Evolutionary conservation across 2,113 vertebrate genomes (phyloP).

Genomic region (Orcinus orca): DNA sequence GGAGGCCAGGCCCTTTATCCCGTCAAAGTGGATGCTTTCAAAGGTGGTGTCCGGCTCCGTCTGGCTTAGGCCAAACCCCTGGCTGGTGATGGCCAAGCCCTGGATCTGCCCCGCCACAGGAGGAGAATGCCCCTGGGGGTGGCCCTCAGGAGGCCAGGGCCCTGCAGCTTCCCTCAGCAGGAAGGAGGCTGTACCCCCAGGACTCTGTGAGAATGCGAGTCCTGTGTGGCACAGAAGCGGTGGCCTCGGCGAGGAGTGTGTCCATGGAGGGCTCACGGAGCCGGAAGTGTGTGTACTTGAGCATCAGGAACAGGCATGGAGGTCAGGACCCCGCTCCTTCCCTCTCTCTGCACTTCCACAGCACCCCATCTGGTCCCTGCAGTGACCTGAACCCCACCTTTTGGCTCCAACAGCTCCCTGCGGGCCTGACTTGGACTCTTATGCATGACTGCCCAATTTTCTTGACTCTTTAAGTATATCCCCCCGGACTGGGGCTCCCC

Average conservation of each 20-base stretch:
- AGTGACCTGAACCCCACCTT: neutral
- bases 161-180: neutral
- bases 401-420: slow-evolving; percentile 42
- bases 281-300: slow-evolving; percentile 72
- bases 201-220: slow-evolving; percentile 71
- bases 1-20: slow-evolving; percentile 61
- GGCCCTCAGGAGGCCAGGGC: neutral
- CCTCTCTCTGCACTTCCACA: too few species aligned
- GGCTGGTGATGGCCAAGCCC: slow-evolving; percentile 73
- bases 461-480: too few species aligned
- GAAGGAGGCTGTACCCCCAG: slow-evolving; percentile 37
- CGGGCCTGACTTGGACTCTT: neutral
- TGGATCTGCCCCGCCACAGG: slow-evolving; percentile 64
- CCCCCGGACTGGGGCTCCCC: neutral
- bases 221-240: slow-evolving; percentile 77
- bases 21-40: slow-evolving; percentile 48
- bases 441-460: neutral
- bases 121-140: neutral
- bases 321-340: neutral
- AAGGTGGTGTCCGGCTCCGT: slow-evolving; percentile 63
- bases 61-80: slow-evolving; percentile 82
- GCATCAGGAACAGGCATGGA: slow-evolving; percentile 4
- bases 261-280: slow-evolving; percentile 77
- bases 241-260: slow-evolving; percentile 28
- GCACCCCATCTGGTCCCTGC: neutral